phyloP scores from a whole-genome alignment of 2,113 vertebrate species.

The Marmota flaviventris region DNA sequence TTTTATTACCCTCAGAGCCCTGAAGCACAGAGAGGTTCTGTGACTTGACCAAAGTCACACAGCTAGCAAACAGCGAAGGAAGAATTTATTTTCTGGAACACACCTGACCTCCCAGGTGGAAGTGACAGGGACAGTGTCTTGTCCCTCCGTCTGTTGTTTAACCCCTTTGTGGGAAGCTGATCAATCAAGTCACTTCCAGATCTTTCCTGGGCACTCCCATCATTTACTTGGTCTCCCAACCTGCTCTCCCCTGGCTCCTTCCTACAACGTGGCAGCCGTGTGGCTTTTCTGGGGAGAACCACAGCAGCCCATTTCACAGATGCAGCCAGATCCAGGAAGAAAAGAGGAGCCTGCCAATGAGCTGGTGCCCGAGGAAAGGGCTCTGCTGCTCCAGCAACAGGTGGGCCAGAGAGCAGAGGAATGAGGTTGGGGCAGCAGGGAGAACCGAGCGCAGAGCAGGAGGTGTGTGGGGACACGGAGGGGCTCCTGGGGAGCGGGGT shows the following conservation, averaged over 20 bases:
- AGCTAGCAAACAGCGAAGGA: neutral
- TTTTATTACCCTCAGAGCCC: neutral
- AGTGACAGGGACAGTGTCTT: accelerated
- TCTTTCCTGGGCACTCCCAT: neutral
- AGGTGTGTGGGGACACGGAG: accelerated
- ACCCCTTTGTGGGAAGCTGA: neutral
- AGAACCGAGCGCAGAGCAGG: neutral
- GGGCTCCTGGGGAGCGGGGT: accelerated
- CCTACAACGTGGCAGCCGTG: accelerated
- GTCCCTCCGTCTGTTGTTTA: neutral
- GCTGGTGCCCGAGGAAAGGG: too few species aligned
- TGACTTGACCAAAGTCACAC: neutral
- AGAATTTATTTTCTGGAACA: too few species aligned
- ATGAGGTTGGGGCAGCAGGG: accelerated
- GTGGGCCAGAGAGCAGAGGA: too few species aligned
- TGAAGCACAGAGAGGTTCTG: neutral
- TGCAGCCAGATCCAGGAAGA: accelerated
- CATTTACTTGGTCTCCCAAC: accelerated
- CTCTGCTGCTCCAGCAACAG: accelerated
- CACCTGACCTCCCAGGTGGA: neutral
- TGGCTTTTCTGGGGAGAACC: neutral
- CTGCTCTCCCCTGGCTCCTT: accelerated
- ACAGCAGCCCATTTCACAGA: neutral
- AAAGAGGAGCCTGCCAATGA: accelerated
- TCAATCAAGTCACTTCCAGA: neutral